These are phyloP conservation scores for Schizotus pectinicornis DNA, from an alignment of 2,888 invertebrate genomes.

Conservation along the genomic window DNA sequence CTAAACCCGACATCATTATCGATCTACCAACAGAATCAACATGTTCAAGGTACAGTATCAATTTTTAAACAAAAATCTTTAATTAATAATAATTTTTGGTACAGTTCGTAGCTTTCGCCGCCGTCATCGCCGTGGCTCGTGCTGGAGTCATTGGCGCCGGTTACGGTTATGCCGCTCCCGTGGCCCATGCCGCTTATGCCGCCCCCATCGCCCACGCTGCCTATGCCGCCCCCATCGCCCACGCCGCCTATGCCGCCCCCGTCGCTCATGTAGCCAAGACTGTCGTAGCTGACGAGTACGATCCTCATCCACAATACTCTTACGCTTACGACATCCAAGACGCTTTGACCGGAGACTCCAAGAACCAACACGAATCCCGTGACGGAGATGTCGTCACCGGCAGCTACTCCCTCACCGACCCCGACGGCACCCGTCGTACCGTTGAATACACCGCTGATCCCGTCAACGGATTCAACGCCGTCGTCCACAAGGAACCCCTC, in stretches of 20 bases:
- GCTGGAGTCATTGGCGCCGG: conserved; percentile 57
- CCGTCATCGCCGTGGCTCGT: conserved; percentile 49
- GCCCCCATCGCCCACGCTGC: conserved; percentile 22
- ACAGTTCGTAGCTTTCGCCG: conserved; percentile 21
- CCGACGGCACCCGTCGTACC: conserved; percentile 69
- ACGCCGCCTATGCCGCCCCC: conserved; percentile 38
- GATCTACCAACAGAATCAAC: too few relatives aligned
- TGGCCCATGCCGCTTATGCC: conserved; percentile 23
- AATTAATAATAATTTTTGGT: neutral
- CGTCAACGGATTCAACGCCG: conserved; percentile 63
- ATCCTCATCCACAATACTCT: conserved; percentile 62
- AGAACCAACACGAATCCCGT: conserved; percentile 68
- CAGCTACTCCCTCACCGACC: conserved; percentile 63
- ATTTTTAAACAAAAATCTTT: neutral
- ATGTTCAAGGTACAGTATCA: neutral
- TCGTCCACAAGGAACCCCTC: conserved; percentile 61
- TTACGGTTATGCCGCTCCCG: conserved; percentile 52
- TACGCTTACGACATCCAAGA: conserved; percentile 66
- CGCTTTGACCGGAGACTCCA: conserved; percentile 63
- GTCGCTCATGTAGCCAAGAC: conserved; percentile 36
- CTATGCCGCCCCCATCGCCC: conserved; percentile 42
- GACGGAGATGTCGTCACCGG: conserved; percentile 67
- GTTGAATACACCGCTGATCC: conserved; percentile 67
- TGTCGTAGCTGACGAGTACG: conserved; percentile 49
- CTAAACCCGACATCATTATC: neutral